Percentiles rank a stretch among this genome's conserved stretches.
These are phyloP conservation scores for Sorex maritimensis DNA, from an alignment of 2,797 vertebrate species.

Conservation along the genomic window DNA sequence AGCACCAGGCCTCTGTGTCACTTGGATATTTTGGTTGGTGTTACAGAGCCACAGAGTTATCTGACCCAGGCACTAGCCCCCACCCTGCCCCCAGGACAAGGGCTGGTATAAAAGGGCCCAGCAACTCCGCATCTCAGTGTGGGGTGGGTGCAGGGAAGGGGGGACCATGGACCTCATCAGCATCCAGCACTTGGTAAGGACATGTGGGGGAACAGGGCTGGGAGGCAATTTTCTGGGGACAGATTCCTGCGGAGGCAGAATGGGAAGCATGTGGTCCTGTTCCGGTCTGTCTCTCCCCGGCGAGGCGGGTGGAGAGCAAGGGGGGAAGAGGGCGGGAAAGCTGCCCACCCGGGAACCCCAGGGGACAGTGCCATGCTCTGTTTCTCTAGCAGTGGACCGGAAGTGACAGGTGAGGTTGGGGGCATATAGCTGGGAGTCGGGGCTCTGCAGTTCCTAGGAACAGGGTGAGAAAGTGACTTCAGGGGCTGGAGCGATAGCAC, in stretches of 20 bases:
- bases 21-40: constrained; percentile 80
- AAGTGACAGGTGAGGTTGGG: no score
- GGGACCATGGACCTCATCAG: constrained; percentile 86
- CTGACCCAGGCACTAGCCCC: background rate
- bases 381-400: background rate
- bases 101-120: constrained; percentile 76
- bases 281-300: background rate
- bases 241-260: background rate
- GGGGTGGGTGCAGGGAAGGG: constrained; percentile 56
- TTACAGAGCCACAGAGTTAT: constrained; percentile 80
- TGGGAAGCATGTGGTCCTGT: background rate
- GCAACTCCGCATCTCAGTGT: background rate
- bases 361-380: no score
- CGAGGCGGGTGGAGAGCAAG: no score
- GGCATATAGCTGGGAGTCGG: no score
- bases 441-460: no score
- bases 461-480: no score
- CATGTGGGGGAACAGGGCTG: accelerated
- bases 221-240: no score
- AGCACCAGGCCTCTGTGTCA: constrained; percentile 35
- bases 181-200: constrained; percentile 86
- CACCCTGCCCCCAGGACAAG: background rate
- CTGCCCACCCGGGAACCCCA: no score
- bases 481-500: no score
- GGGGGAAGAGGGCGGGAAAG: no score